Base-by-base conservation (phyloP, 1,140 invertebrate genomes). In the Musca domestica region DNA sequence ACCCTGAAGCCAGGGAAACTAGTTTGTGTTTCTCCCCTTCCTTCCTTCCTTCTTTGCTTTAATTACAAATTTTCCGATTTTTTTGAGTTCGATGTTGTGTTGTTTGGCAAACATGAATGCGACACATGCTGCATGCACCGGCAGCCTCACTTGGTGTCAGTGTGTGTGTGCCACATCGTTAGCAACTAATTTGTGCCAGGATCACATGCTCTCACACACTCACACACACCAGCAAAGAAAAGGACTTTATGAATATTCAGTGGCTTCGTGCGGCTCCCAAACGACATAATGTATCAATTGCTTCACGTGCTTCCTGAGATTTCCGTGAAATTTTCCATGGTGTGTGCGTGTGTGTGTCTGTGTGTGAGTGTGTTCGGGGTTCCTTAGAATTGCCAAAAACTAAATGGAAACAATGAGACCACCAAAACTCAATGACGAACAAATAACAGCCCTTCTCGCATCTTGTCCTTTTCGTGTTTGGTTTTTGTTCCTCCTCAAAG, bases 61-160 rank as follows among this genome's bases (percentile, higher is more conserved):
- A 41, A 41, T 41, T 41, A 41, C 34, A 41, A 41, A 41, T 41
- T 41, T 41, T 12, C 10, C 34, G 2, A 41, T 41, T 41, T 41
- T 41, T 41, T 41, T 41, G 34, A 41, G 34, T 9, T 41, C 2
- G 34, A 41, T 41, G 3, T n/a, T 9, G 27, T 30, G 27, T 30
- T 30, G 3, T 41, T 41, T 41, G 6, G 34, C 12, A 12, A 41
- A 41, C 34, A 41, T 41, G 34, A 41, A 41, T 5, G 12, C 34
- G 56, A 61, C 56, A 61, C 56, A 61, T 61, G 56, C 34, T 61
- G 56, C 56, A 61, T 61, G 56, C 56, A 58, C 54, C 54, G 14
- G 25, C 9, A 5, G 7, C 25, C 14, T 27, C 34, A 41, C 34
- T 41, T 41, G 34, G 2, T 41, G 10, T 12, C 4, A 9, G 12